phyloP scores from a whole-genome alignment of 2,888 invertebrate species.

The Chalcosyrphus nemorum region DNA sequence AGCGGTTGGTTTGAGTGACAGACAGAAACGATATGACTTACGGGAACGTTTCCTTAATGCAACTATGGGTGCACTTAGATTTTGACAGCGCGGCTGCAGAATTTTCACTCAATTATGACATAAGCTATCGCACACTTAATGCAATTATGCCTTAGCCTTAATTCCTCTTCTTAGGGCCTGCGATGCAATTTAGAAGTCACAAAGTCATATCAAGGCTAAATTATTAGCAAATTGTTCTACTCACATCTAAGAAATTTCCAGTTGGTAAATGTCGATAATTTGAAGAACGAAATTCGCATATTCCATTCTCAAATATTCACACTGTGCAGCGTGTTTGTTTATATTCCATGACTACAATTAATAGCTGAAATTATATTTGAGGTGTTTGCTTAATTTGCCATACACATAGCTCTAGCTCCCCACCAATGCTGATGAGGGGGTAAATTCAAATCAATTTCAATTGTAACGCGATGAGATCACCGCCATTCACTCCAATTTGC shows the following conservation, averaged over 20 bases:
- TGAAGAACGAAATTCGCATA: background rate
- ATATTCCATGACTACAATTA: background rate
- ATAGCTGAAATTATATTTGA: background rate
- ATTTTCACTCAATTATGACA: too few relatives aligned
- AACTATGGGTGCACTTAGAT: too few relatives aligned
- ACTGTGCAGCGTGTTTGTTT: background rate
- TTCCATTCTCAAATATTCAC: background rate
- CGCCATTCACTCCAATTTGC: constrained; percentile 5
- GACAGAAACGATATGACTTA: too few relatives aligned
- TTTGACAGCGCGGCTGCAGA: too few relatives aligned
- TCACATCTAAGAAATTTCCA: background rate
- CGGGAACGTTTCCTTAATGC: too few relatives aligned
- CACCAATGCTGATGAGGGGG: background rate
- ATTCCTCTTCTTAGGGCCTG: too few relatives aligned
- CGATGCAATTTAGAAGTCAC: too few relatives aligned
- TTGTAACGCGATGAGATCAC: constrained; percentile 57
- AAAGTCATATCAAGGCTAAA: too few relatives aligned
- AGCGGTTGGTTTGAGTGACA: too few relatives aligned
- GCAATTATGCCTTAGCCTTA: too few relatives aligned
- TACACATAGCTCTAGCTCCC: background rate
- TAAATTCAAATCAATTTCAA: constrained; percentile 13
- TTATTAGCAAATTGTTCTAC: too few relatives aligned
- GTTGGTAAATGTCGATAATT: background rate
- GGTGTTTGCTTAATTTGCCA: background rate
- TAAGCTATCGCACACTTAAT: too few relatives aligned